A percentile compares a stretch with the other conserved stretches of the same genome.
These are phyloP conservation scores for Shargacucullia verbasci DNA, from an alignment of 2,888 invertebrate species.

Conservation along the genomic window DNA sequence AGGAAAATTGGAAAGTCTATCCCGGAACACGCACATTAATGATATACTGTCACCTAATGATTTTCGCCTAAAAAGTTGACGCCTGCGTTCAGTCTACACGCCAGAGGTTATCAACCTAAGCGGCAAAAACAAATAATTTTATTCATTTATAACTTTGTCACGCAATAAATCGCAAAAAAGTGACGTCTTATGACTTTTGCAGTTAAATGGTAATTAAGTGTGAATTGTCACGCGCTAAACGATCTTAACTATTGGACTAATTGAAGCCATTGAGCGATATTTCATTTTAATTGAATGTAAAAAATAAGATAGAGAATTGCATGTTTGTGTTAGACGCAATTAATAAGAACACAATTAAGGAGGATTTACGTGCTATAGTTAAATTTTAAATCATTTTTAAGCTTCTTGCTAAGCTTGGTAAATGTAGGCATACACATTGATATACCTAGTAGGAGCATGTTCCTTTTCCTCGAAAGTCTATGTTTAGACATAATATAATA, in stretches of 20 bases:
- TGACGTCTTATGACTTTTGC: constrained; percentile 9
- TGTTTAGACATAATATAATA: too few species aligned
- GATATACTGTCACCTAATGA: too few species aligned
- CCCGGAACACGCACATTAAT: too few species aligned
- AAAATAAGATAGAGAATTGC: constrained; percentile 5
- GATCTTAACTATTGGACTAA: constrained; percentile 7
- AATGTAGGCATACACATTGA: too few species aligned
- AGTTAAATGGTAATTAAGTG: constrained; percentile 17
- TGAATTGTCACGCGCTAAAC: constrained; percentile 31
- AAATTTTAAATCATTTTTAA: too few species aligned
- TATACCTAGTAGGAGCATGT: too few species aligned
- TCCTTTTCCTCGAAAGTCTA: too few species aligned
- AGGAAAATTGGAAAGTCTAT: too few species aligned
- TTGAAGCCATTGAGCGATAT: constrained; percentile 10
- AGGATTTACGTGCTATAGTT: background rate
- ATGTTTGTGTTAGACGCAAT: background rate
- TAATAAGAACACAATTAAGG: constrained; percentile 7
- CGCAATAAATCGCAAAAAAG: constrained; percentile 35
- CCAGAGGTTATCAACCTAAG: constrained; percentile 30
- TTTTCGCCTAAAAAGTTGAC: constrained; percentile 1
- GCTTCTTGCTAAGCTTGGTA: too few species aligned
- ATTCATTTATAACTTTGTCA: constrained; percentile 26
- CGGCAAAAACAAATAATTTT: constrained; percentile 24
- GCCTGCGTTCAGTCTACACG: constrained; percentile 10
- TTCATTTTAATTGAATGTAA: constrained; percentile 9